Percentiles rank a stretch among this genome's conserved stretches.
Evolutionary conservation across 2,113 vertebrate species (phyloP).

Genomic region (Thamnaconus septentrionalis): DNA sequence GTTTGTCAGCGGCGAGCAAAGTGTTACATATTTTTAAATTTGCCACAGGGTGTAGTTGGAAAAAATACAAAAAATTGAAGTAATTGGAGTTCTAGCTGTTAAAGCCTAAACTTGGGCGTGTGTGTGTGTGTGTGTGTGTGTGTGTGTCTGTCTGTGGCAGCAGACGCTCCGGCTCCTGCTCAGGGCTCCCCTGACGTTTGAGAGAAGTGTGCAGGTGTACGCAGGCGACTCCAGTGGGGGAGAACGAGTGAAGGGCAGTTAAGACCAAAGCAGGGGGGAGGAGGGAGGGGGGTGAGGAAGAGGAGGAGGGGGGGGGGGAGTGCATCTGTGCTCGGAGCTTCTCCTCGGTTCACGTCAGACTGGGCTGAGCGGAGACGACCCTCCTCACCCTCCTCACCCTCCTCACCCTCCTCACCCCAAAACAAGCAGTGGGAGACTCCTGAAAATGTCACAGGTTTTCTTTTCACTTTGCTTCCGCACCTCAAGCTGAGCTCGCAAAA

Average conservation of each 20-base stretch:
- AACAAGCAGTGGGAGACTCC: constrained; percentile 8
- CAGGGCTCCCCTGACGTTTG: constrained; percentile 40
- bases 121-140: background rate
- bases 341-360: constrained; percentile 30
- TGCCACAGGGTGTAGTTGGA: background rate
- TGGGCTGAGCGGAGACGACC: constrained; percentile 13
- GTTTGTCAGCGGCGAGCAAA: too few relatives aligned
- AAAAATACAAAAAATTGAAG: background rate
- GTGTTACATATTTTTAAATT: background rate
- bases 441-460: background rate
- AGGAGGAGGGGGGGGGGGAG: constrained; percentile 4
- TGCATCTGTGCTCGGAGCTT: constrained; percentile 17
- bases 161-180: constrained; percentile 33
- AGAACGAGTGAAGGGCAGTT: constrained; percentile 44
- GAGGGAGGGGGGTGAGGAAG: background rate
- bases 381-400: constrained; percentile 6
- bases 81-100: background rate
- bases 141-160: constrained; percentile 15
- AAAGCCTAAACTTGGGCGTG: background rate
- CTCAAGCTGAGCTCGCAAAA: too few relatives aligned
- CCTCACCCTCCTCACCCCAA: constrained; percentile 16
- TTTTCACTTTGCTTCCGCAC: background rate
- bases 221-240: constrained; percentile 36
- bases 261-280: constrained; percentile 12
- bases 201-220: constrained; percentile 66